phyloP scores from a whole-genome alignment of 2,797 vertebrate genomes.

The Clarias pachynema region DNA sequence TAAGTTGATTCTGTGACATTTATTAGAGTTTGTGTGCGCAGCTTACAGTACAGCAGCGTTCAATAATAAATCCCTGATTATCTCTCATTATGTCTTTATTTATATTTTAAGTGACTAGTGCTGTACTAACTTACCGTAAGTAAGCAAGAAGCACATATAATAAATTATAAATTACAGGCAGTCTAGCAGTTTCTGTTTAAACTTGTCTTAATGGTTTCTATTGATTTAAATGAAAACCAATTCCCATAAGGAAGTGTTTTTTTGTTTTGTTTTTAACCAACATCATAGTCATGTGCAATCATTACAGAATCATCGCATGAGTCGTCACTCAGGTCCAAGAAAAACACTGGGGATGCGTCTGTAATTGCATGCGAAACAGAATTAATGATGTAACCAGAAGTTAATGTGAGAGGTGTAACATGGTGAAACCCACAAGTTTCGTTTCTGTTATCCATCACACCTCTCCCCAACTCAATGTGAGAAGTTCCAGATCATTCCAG shows the following conservation, averaged over 20 bases:
- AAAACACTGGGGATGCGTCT: neutral
- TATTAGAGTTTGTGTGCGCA: neutral
- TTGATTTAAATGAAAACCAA: neutral
- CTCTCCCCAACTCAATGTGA: neutral
- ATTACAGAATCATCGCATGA: neutral
- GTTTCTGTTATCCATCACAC: neutral
- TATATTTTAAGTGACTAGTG: neutral
- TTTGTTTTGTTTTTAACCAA: neutral
- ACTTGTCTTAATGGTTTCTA: slow-evolving; percentile 3
- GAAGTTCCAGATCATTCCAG: neutral
- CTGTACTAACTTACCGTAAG: neutral
- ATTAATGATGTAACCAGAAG: neutral
- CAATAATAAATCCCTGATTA: slow-evolving; percentile 1
- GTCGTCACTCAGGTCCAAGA: neutral
- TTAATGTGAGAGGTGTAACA: neutral
- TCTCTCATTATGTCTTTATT: neutral
- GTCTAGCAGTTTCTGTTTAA: neutral
- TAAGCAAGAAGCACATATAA: neutral
- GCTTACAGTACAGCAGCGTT: neutral
- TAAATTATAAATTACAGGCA: neutral
- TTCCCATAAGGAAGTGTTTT: neutral
- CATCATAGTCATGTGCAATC: neutral
- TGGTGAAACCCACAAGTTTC: neutral
- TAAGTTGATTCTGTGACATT: neutral
- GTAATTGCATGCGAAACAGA: neutral